Percentiles rank a stretch among this genome's conserved stretches.
phyloP scores from a whole-genome alignment of 2,888 invertebrate genomes.

The Drosophila robusta region DNA sequence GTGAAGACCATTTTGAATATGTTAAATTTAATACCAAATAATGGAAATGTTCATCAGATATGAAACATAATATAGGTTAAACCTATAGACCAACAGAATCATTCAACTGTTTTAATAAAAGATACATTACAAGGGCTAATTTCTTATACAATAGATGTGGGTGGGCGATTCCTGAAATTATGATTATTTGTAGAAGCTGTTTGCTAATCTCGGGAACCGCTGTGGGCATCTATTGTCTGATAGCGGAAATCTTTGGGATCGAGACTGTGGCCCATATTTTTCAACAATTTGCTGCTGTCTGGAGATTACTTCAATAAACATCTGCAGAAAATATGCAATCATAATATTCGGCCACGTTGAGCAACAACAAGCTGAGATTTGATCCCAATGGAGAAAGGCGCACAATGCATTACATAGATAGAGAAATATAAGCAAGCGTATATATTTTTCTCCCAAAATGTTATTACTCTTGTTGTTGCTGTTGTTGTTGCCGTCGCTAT shows the following conservation, averaged over 20 bases:
- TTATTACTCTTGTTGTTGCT: constrained; percentile 33
- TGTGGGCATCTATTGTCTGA: constrained; percentile 28
- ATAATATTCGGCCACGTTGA: constrained; percentile 62
- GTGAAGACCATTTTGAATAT: not conserved
- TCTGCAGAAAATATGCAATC: constrained; percentile 61
- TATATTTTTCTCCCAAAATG: constrained; percentile 15
- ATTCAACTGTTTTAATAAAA: not conserved
- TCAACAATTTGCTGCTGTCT: too few species aligned
- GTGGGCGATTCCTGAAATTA: constrained; percentile 19
- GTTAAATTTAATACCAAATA: not conserved
- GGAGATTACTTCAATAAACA: constrained; percentile 45
- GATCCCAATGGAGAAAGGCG: constrained; percentile 34
- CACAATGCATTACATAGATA: constrained; percentile 37
- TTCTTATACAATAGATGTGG: constrained; percentile 12
- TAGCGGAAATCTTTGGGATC: constrained; percentile 27
- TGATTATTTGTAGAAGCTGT: constrained; percentile 10
- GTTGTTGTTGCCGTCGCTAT: constrained; percentile 15
- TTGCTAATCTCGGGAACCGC: constrained; percentile 6
- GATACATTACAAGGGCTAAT: not conserved
- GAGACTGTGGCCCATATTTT: constrained; percentile 12
- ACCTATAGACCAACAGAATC: not conserved
- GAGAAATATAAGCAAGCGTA: constrained; percentile 33
- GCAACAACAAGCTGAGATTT: constrained; percentile 37
- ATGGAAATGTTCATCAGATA: not conserved
- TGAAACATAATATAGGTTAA: not conserved